Evolutionary conservation across 35 echinoderm and acorn worm genomes (phyloP), one percentile per base, ranked within the genome.

Genomic region (Acanthaster planci): DNA sequence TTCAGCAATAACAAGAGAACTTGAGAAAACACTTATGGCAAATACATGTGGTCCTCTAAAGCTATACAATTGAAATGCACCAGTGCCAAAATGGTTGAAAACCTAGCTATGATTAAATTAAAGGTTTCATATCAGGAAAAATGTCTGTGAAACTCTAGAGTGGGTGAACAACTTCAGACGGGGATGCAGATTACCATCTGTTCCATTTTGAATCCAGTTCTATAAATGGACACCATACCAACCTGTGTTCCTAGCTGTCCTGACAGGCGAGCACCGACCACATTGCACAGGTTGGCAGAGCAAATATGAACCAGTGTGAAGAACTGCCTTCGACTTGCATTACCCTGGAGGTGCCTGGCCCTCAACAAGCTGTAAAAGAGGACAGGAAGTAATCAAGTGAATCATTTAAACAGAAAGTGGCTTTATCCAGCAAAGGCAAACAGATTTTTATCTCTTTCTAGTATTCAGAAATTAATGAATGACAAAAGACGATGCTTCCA

Each of bases 191-290:
- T 82, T 53, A 36, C 15, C 15, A 12, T 36, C 34, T 18, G 34
- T 22, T 29, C 18, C 10, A 14, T 31, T 36, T 22, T 19, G 47
- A 23, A 80, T 80, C 47, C 7, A 4, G 39, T 16, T 3, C 15
- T 4, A 31, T 51, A 19, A 51, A 56, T 50, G 12, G 8, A 51
- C 39, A 68, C 10, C 32, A 19, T 32, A 8, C 2, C 60, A 79
- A 90, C 88, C 80, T 90, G 88, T 54, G 88, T 90, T 44, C 88
- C 88, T 22, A 90, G 88, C 54, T 90, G 88, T 39, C 37, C 81
- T 23, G 80, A 84, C 3, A 90, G 67, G 15, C 37, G 17, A 5
- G 88, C 88, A 17, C 88, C 88, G 29, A 90, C 50, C 12, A 90
- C 58, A 76, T 84, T 90, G 21, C 18, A 84, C 10, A 52, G 8